Evolutionary conservation across 2,113 vertebrate genomes (phyloP).

Genomic region (Egretta garzetta): DNA sequence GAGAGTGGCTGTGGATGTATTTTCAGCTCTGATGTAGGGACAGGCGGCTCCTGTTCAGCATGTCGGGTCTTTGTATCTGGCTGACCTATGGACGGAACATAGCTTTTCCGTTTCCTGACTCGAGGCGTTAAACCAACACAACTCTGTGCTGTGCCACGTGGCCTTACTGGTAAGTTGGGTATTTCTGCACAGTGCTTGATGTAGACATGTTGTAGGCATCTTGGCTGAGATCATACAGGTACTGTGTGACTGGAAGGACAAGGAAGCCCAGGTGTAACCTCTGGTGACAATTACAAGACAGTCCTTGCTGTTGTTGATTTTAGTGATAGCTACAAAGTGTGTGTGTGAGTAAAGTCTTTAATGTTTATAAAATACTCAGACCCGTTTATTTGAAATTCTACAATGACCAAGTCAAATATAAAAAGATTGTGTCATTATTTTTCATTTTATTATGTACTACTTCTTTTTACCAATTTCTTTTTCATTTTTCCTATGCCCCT

Average conservation of each 20-base stretch:
- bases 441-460: neutral
- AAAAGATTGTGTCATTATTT: conserved; percentile 11
- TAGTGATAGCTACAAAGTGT: neutral
- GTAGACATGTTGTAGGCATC: neutral
- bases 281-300: neutral
- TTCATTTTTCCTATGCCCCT: neutral
- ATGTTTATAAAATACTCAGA: neutral
- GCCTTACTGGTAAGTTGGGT: neutral
- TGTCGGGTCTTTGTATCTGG: neutral
- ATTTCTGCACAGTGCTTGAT: neutral
- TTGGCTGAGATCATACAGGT: neutral
- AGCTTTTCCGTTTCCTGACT: neutral
- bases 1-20: neutral
- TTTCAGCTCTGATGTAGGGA: neutral
- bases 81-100: neutral
- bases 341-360: neutral
- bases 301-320: neutral
- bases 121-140: neutral
- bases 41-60: neutral
- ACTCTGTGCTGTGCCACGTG: neutral
- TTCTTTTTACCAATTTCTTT: neutral
- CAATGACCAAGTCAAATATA: neutral
- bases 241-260: neutral
- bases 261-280: neutral
- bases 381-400: neutral